Base-by-base conservation (phyloP, 2,888 invertebrate species). In the Argynnis bischoffii region DNA sequence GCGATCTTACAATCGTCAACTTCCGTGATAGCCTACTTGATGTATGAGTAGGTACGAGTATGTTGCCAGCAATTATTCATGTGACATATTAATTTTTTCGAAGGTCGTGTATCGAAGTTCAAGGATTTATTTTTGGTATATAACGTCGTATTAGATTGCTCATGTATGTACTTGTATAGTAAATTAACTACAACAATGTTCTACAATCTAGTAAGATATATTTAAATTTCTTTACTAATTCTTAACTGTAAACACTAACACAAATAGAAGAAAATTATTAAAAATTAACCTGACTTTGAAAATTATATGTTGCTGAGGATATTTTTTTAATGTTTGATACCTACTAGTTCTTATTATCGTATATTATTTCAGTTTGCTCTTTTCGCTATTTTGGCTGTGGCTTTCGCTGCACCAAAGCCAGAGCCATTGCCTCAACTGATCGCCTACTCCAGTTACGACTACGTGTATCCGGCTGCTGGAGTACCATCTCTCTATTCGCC, bases 321-420 rank as follows among this genome's bases (percentile, higher is more conserved):
- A 26, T 26, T 26, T 26, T 26, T 3, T 26, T 26, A 4, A 26
- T 3, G 4, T 26, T 26, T 26, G 4, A 26, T 41, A 41, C 35
- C 8, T 11, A 41, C 35, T 41, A 41, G 35, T 41, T 41, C 11
- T 41, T 11, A 41, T 59, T 13, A 53, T 51, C 14, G 4, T 50
- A 15, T 57, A 51, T 60, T 66, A 2, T 84, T 79, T 16, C 80
- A 94, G 94, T 79, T 93, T 74, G 84, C 91, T 55, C 78, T 94
- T 67, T 87, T 92, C 77, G 93, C 93, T 74, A 74, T 94, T 69
- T 70, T 94, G 80, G 94, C 92, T 41, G 83, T 91, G 72, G 93
- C 92, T 47, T 80, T 90, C 69, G 93, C 94, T 61, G 89, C 88
- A 14, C 93, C 93, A 13, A 84, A 79, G 68, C 85, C 87, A 0